Evolutionary conservation across 2,888 invertebrate species (phyloP), one percentile per base, ranked within the genome.

Genomic region (Andrena chrysosceles): DNA sequence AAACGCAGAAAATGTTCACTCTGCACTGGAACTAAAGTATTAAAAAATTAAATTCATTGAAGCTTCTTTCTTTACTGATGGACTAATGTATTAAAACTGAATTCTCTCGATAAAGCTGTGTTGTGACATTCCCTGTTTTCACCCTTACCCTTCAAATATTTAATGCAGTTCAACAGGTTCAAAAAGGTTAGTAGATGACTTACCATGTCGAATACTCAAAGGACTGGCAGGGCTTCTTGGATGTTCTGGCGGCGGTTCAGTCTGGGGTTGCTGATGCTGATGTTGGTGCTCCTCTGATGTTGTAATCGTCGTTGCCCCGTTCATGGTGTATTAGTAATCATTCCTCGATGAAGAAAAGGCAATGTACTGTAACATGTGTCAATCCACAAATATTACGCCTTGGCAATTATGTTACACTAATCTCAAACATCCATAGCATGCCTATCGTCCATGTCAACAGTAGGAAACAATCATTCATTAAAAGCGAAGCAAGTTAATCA

Each of bases 181-280:
- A 23, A 23, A 20, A 56, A 23, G 23, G 3, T 23, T 56, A 56
- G 13, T 56, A 56, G 23, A n/a, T n/a, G 13, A 89, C 90, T 90
- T 62, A 93, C 94, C 93, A 74, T 93, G 93, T 60, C 94, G 92
- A 72, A 92, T 90, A 76, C 94, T 94, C 60, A 93, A 67, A 8
- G 94, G 94, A 78, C 93, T 94, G 16, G 90, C 87, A 6, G 94
- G 93, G 72, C 94, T 94, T 75, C 92, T 86, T 0, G 93, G 93
- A 85, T 93, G 92, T 5, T 94, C 94, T 16, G 92, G 90, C 68
- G 88, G 90, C 31, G 91, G 88, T 71, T 93, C 93, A 72, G 91
- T 93, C 76, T 93, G 93, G 23, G 91, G 82, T 49, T 91, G 91
- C 16, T 90, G 91, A 78, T 93, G 93, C 56, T 92, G 91, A 77